Evolutionary conservation across 2,797 vertebrate species (phyloP).

Genomic region (Leptatherina wallacei): DNA sequence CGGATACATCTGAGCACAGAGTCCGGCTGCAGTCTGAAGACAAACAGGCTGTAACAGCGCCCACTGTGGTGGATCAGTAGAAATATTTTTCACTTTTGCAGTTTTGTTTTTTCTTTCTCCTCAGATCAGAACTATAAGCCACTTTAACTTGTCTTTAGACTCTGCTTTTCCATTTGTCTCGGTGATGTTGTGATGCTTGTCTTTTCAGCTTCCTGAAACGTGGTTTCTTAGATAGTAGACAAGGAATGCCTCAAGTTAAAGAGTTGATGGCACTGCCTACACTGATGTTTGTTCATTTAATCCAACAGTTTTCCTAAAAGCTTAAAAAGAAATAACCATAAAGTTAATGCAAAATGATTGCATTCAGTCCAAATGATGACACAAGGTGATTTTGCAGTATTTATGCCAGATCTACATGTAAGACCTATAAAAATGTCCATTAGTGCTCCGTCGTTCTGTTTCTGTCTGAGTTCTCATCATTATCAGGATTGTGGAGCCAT

Average conservation of each 20-base stretch:
- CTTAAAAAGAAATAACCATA: background rate
- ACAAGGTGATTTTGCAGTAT: background rate
- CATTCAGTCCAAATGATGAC: background rate
- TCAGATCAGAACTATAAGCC: background rate
- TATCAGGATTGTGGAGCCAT: slow-evolving; percentile 6
- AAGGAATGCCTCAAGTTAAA: background rate
- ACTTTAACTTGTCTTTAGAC: background rate
- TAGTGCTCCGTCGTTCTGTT: background rate
- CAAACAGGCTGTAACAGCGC: too few species aligned
- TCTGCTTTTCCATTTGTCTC: background rate
- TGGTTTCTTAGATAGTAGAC: too few species aligned
- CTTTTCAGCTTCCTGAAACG: background rate
- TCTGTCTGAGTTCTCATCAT: slow-evolving; percentile 1
- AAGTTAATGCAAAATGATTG: background rate
- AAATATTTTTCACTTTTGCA: too few species aligned
- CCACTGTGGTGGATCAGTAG: too few species aligned
- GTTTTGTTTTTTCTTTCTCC: background rate
- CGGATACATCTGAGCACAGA: too few species aligned
- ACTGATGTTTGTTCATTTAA: background rate
- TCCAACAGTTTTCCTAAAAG: background rate
- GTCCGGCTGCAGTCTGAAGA: too few species aligned
- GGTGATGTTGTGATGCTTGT: background rate
- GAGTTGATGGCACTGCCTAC: background rate
- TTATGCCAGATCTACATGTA: background rate
- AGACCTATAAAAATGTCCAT: background rate